These are phyloP conservation scores for Littorina saxatilis DNA, from an alignment of 1,140 invertebrate species.

Conservation along the genomic window DNA sequence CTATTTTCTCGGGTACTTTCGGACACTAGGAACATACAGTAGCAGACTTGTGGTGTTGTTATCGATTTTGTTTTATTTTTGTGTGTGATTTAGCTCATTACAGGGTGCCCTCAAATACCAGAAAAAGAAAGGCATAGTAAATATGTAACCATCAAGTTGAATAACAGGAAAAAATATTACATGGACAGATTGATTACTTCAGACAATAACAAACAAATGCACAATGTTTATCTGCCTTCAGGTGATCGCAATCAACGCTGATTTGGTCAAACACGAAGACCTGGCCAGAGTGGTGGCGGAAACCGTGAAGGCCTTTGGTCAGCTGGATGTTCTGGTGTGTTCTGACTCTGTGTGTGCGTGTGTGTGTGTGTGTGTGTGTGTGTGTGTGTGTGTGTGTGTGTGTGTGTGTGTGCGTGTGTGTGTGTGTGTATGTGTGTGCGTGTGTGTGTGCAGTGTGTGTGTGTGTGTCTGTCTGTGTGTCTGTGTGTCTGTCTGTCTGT, in stretches of 20 bases:
- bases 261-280: neutral
- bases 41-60: too few species aligned
- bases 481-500: too few species aligned
- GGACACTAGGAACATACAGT: too few species aligned
- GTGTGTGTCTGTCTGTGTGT: too few species aligned
- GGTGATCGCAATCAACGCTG: neutral
- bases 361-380: slow-evolving; percentile 2
- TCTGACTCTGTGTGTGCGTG: neutral
- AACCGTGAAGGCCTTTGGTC: too few species aligned
- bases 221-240: neutral
- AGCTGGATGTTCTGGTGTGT: too few species aligned
- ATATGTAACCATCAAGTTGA: neutral
- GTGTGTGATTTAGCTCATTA: neutral
- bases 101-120: too few species aligned
- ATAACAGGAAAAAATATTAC: neutral
- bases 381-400: slow-evolving; percentile 2
- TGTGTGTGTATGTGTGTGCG: neutral
- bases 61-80: neutral
- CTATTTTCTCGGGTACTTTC: too few species aligned
- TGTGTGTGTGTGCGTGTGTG: neutral
- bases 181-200: neutral
- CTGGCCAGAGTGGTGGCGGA: neutral
- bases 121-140: neutral
- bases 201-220: neutral
- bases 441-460: too few species aligned